Evolutionary conservation across 1,140 invertebrate genomes (phyloP), one percentile per base, ranked within the genome.

Genomic region (Marisa cornuarietis): DNA sequence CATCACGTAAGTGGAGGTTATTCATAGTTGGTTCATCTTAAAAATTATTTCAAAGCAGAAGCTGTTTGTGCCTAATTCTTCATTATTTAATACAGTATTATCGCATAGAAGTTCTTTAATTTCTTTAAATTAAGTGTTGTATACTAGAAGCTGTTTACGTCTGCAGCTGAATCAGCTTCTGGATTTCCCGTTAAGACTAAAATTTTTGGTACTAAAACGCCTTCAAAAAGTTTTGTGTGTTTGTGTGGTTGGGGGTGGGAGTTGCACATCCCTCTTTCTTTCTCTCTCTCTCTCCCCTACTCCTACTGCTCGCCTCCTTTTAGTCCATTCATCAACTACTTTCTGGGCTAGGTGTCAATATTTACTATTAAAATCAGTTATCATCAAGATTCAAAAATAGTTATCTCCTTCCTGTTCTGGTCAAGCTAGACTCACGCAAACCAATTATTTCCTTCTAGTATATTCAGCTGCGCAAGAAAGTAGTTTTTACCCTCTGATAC

Each of bases 1-100:
- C 24, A 93, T 95, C 65, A 88, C 88, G 92, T 93, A 88, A 84
- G 85, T 84, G 8, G 13, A 20, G 71, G 42, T 71, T 8, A 79
- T 42, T 42, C 31, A 42, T 42, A 6, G 31, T 42, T 42, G 31
- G 49, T 79, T 62, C 76, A 18, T 16, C 22, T 26, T 80, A 54
- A 31, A 31, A 31, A 26, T 54, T 72, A 31, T 24, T 14, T 72
- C 31, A 54, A 62, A 13, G 22, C 10, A 42, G 24, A 24, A 26
- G 24, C 8, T 68, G 52, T 52, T 52, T 42, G 51, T n/a, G 24
- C 11, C 26, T 42, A 52, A 16, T 22, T 22, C 20, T 26, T 18
- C 7, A 42, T 65, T 20, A 42, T 79, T 31, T 42, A 2, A 42
- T 6, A 42, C 2, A 42, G 31, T 42, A 0, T 42, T 42, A 42